Evolutionary conservation across 2,888 invertebrate genomes (phyloP), one percentile per base, ranked within the genome.

Genomic region (Sinotaia quadrata): DNA sequence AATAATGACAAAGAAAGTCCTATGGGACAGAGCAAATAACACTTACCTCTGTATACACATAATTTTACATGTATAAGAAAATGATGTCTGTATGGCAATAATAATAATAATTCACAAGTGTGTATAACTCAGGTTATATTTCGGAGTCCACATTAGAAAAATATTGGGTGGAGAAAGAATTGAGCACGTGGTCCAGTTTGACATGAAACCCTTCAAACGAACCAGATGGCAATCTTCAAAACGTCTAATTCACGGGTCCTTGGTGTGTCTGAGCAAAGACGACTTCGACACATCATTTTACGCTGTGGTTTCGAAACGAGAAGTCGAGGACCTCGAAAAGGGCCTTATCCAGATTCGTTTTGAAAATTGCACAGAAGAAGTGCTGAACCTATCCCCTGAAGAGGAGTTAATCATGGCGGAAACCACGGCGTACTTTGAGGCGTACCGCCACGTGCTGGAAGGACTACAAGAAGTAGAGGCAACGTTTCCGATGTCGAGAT

Each of bases 401-500:
- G 61, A 61, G 54, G 56, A 49, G 12, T 84, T 79, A 66, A 47
- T 92, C 0, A 93, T 95, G 93, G 91, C 93, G 2, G 94, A 95
- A 85, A 92, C 93, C 61, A 92, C 92, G 62, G 92, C 93, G 0
- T 95, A 93, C 85, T 95, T 95, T 84, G 95, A 95, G 83, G 93
- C 95, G 0, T 95, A 95, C 82, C 90, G 92, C 75, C 92, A 93
- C 80, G 93, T 94, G 0, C 88, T 94, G 61, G 91, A 90, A 75
- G 93, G 92, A n/a, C 84, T 95, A 24, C 91, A 93, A 80, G 88
- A 88, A 5, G 91, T 92, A 63, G 87, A 89, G 49, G 67, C 63
- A 0, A 69, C 73, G 15, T 36, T 69, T 2, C 66, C 66, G 12
- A 51, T 67, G 21, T 49, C 79, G 41, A 69, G 73, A 15, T 81